Base-by-base conservation (phyloP, 1,140 invertebrate species). In the Laodelphax striatellus region DNA sequence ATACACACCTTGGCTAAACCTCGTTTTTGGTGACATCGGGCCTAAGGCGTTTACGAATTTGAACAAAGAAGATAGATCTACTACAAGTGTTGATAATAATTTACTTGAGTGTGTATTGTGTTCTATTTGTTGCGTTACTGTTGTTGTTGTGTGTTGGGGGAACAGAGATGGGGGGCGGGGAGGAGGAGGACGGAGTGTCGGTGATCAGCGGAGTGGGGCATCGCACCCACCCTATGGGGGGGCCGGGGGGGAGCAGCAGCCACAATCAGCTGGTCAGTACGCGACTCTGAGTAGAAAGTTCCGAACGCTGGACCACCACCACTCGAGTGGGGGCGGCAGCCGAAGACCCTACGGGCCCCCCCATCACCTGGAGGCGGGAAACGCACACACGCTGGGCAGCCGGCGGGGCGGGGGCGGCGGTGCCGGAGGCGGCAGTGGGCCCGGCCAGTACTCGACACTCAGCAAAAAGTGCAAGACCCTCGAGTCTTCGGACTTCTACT, bases 391-490 rank as follows among this genome's bases (percentile, higher is more conserved):
- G 11, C 60, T 70, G 38, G 64, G 68, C 58, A 64, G 52, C 46
- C 65, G 64, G 42, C 54, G 57, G 43, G 55, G 52, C 46, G 57
- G 58, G 43, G 55, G 52, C 46, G 57, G 58, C 11, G 52, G 58
- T n/a, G 59, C 59, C 31, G 59, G 55, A 44, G 44, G 64, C 52
- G 63, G 62, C 53, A 61, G 65, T 62, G 71, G 75, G 64, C 72
- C 73, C 53, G 75, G 75, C 50, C 75, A 78, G 70, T 79, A 79
- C 69, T 73, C 76, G 62, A 79, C 91, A 77, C 77, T 94, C 72
- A 92, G 88, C 82, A 92, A 92, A 77, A 89, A 92, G 76, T 94
- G 91, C 82, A 94, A 94, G 76, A 94, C 91, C 60, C 78, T 93
- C n/a, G 91, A 93, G 77, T 89, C 89, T 52, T 90, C 84, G 69